Conservation (phyloP, 2,797 vertebrate genomes). For the Micrastur ruficollis region DNA sequence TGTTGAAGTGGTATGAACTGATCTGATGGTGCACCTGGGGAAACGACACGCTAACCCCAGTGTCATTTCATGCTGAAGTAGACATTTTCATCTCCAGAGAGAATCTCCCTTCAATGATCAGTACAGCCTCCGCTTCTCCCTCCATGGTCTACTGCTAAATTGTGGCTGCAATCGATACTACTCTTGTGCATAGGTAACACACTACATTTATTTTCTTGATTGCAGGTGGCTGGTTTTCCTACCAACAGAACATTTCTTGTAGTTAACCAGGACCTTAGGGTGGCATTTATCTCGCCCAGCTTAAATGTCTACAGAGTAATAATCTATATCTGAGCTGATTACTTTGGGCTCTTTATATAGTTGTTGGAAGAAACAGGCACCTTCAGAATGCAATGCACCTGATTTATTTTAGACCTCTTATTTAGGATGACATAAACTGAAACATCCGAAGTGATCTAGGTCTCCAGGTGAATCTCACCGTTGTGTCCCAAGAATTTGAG, state of each 20-base stretch:
- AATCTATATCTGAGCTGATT: not conserved
- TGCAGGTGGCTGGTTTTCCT: not conserved
- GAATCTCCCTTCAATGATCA: not conserved
- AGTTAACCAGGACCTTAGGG: not conserved
- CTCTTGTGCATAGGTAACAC: not conserved
- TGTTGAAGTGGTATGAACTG: not conserved
- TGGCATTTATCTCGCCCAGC: not conserved
- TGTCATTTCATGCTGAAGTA: not conserved
- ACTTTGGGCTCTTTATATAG: not conserved
- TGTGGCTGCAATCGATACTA: not conserved
- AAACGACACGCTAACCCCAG: not conserved
- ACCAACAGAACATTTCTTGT: not conserved
- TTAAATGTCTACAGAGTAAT: not conserved
- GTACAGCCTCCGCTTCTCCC: not conserved
- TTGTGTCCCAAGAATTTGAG: not conserved
- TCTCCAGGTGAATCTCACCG: not conserved
- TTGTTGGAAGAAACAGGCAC: not conserved
- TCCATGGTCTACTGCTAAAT: not conserved
- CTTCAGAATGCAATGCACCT: not conserved
- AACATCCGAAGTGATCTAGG: not conserved
- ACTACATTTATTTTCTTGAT: not conserved
- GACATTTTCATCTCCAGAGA: not conserved
- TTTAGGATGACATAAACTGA: not conserved
- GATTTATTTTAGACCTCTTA: not conserved
- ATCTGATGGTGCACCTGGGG: not conserved